These are phyloP conservation scores for Pheosia gnoma DNA, from an alignment of 2,888 invertebrate genomes.

Conservation along the genomic window DNA sequence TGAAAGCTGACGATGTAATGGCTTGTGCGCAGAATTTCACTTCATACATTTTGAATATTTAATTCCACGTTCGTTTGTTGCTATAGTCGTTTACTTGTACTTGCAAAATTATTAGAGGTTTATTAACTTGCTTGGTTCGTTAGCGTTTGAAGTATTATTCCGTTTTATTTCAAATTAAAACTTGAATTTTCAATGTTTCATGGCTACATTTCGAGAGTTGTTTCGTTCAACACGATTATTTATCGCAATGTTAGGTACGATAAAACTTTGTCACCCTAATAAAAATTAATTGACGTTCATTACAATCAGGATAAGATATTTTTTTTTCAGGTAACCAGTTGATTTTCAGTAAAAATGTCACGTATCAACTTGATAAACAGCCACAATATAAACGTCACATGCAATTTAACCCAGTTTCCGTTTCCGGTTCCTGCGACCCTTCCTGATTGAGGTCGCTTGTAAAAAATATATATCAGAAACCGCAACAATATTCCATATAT, in stretches of 20 bases:
- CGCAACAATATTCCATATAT: not conserved
- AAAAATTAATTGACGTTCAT: no score
- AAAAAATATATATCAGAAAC: slow-evolving; percentile 14
- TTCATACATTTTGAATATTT: slow-evolving; percentile 1
- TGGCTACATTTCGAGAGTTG: no score
- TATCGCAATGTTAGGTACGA: no score
- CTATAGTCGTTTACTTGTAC: not conserved
- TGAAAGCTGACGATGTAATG: not conserved
- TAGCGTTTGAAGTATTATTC: no score
- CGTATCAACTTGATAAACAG: not conserved
- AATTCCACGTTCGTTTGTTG: slow-evolving; percentile 1
- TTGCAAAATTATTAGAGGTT: not conserved
- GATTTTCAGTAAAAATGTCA: not conserved
- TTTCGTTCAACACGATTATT: no score
- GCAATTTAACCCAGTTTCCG: slow-evolving; percentile 21
- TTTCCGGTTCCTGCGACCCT: slow-evolving; percentile 6
- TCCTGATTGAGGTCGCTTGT: slow-evolving; percentile 16
- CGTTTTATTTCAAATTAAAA: no score
- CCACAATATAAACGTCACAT: slow-evolving; percentile 24
- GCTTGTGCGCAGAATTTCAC: not conserved
- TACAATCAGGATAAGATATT: not conserved
- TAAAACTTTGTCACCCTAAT: no score
- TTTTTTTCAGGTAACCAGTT: not conserved
- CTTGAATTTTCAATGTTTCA: no score
- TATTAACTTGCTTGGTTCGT: not conserved